Percentiles rank a stretch among this genome's conserved stretches.
Evolutionary conservation across 2,888 invertebrate species (phyloP).

Genomic region (Drosophila borealis): DNA sequence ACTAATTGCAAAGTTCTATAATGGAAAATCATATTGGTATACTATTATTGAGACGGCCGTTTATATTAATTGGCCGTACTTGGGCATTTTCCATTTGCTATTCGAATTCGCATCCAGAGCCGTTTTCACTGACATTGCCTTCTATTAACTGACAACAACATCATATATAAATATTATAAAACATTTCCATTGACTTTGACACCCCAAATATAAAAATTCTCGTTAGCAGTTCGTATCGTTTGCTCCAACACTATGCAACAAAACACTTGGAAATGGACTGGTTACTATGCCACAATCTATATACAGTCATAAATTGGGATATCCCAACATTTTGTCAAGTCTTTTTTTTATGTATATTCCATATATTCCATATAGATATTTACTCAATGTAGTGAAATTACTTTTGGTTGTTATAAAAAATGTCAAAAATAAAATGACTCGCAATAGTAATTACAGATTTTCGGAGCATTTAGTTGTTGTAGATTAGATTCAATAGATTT

Average conservation of each 20-base stretch:
- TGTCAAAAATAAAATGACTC: too few species aligned
- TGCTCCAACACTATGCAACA: conserved; percentile 25
- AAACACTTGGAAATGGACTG: not conserved
- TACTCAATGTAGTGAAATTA: too few species aligned
- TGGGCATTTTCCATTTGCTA: not conserved
- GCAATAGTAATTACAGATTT: too few species aligned
- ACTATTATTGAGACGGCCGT: conserved; percentile 1
- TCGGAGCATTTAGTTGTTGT: too few species aligned
- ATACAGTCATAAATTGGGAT: not conserved
- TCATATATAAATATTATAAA: conserved; percentile 47
- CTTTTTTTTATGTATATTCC: too few species aligned
- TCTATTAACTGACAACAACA: conserved; percentile 16
- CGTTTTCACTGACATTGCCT: not conserved
- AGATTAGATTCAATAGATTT: not conserved
- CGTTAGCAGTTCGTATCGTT: conserved; percentile 11
- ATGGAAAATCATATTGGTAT: not conserved
- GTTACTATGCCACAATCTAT: too few species aligned
- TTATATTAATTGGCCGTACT: conserved; percentile 4
- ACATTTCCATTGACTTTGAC: conserved; percentile 57
- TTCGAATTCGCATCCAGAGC: conserved; percentile 10
- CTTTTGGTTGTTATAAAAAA: too few species aligned
- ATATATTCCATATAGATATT: too few species aligned
- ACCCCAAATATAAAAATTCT: conserved; percentile 23
- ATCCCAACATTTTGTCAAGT: not conserved
- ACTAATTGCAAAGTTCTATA: not conserved